A percentile compares a stretch with the other conserved stretches of the same genome.
Evolutionary conservation across 2,113 vertebrate species (phyloP).

Genomic region (Gymnobelideus leadbeateri): DNA sequence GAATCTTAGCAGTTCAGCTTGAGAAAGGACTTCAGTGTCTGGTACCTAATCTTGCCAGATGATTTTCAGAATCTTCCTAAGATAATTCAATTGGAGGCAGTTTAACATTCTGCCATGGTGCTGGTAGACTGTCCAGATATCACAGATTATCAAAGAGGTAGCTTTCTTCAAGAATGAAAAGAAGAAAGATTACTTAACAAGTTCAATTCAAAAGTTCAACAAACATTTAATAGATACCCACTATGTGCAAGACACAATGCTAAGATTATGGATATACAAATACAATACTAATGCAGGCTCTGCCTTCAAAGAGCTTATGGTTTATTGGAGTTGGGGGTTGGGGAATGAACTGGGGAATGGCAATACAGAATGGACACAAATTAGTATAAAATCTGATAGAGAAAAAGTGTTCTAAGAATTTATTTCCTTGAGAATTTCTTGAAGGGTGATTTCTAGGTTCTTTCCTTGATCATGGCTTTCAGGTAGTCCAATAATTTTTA

Average conservation of each 20-base stretch:
- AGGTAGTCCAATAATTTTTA: too few relatives aligned
- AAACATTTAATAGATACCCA: not conserved
- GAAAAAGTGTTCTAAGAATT: not conserved
- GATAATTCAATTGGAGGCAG: not conserved
- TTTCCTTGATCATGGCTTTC: too few relatives aligned
- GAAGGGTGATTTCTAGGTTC: too few relatives aligned
- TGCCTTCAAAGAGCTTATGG: not conserved
- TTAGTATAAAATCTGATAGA: not conserved
- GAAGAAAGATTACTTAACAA: not conserved
- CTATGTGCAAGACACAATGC: not conserved
- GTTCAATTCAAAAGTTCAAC: not conserved
- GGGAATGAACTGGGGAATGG: not conserved
- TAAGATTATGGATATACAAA: not conserved
- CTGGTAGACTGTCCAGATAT: not conserved
- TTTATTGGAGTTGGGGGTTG: not conserved
- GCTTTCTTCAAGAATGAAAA: not conserved
- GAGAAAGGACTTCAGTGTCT: not conserved
- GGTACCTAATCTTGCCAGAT: not conserved
- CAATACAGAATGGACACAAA: not conserved
- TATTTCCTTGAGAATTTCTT: too few relatives aligned
- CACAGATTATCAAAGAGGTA: not conserved
- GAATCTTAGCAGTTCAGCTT: not conserved
- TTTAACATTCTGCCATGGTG: not conserved
- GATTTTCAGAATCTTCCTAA: not conserved
- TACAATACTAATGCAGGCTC: not conserved